Base-by-base conservation (phyloP, 2,888 invertebrate genomes). In the Apocheima hispidaria region DNA sequence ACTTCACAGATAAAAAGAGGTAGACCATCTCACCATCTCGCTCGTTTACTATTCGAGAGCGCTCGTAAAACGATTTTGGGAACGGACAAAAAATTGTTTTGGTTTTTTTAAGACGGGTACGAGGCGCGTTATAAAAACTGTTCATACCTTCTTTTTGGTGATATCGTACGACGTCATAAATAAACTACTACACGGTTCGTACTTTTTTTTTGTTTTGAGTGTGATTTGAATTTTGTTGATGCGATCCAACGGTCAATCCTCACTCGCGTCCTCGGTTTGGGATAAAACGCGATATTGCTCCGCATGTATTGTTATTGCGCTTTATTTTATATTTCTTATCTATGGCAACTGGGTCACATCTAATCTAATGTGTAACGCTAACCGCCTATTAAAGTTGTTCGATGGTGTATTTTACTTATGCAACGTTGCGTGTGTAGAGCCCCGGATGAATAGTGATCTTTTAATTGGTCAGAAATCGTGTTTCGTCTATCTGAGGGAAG, bases 1-100 rank as follows among this genome's bases (percentile, higher is more conserved):
- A 80, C 81, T 78, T 74, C 70, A 77, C 69, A 63, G 77, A 60
- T 60, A 66, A 75, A 86, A 70, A 69, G 76, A 70, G 83, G 79
- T 63, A 63, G 61, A 43, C 10, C 30, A 63, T 72, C 71, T 63
- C 48, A 28, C 72, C 66, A 56, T 83, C 87, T 74, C 82, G 36
- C 74, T 90, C 84, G 50, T 84, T 87, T 90, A 91, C 91, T 88
- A 91, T 85, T 82, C 79, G 83, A 86, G 84, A 83, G 81, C 82
- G 84, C 87, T 92, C 91, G 90, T 92, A 91, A 89, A 92, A 87
- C 83, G 80, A 86, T 85, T 91, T 85, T 84, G 79, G 83, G 77
- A 69, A 78, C 75, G 70, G 63, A 89, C 86, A 89, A 87, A 90
- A 92, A 90, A 83, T 83, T 91, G 90, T 92, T 92, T 89, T 88